Base-by-base conservation (phyloP, 2,888 invertebrate species). In the Temnothorax ravouxi region DNA sequence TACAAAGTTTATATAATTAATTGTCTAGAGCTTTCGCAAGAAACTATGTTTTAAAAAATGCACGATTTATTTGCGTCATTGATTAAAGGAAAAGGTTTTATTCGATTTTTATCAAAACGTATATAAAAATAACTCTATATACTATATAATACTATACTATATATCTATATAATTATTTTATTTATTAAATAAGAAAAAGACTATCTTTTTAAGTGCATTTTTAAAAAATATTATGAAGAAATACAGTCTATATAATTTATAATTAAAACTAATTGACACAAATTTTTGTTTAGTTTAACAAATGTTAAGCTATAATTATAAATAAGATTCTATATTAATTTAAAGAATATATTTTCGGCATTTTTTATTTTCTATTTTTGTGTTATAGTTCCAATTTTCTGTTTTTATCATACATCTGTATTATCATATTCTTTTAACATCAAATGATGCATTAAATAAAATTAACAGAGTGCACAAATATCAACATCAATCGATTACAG, bases 231-330 rank as follows among this genome's bases (percentile, higher is more conserved):
- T 44, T 66, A 21, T 44, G 6, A 6, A 38, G 13, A n/a, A 62
- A 38, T 62, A 62, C 50, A 50, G 1, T 62, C 5, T 34, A n/a
- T n/a, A n/a, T 29, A 2, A 34, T 62, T 62, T n/a, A 62, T 38
- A 62, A 38, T 62, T 62, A n/a, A 62, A 62, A 38, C 8, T 62
- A 25, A 25, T 25, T 34, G 4, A 59, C 11, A 56, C 25, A 13
- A 34, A 34, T 62, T 62, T 61, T 47, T 0, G 4, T 47, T 47
- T 11, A n/a, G 5, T 38, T n/a, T 38, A 56, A 62, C 8, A 21
- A 15, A 66, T 66, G 6, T 62, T 41, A 62, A 41, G 6, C 2
- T 44, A 44, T 41, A 64, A 64, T 64, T 41, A 64, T 41, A 64
- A 41, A 15, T 66, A 15, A 41, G 9, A 13, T 44, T 44, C 25